Evolutionary conservation across 2,888 invertebrate genomes (phyloP), one percentile per base, ranked within the genome.

Genomic region (Cryptocephalus moraei): DNA sequence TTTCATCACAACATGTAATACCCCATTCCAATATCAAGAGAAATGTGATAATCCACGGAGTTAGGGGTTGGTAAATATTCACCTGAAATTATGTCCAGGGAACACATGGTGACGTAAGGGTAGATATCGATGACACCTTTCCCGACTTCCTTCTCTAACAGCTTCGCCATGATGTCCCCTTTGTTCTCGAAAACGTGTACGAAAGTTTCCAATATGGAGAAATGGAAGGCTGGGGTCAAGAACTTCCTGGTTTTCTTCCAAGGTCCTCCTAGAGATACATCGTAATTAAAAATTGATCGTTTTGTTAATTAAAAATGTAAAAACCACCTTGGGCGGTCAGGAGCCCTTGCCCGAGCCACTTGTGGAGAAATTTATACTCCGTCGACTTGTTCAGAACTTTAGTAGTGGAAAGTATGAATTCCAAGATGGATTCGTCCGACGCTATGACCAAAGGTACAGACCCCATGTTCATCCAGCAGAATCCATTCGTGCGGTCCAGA

Each of bases 141-240:
- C 22, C 67, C 57, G 0, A 67, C 65, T 48, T 66, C 57, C 12
- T 55, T 43, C 32, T 61, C 61, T 14, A 87, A 64, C 56, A 79
- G 78, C 1, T 76, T 63, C 0, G 78, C 65, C 47, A 88, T 69
- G 13, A 79, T 70, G 38, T 70, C 66, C 13, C 77, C 73, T 51
- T 84, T 81, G 47, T 76, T 76, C 57, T 84, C 78, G 61, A 88
- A 86, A 0, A 83, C 76, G 8, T 79, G 78, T 8, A 84, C 65
- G 65, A 86, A 87, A 56, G 82, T 78, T 60, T 85, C 81, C 45
- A 88, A 66, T 49, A 87, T 85, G 59, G 81, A 81, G 62, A 86
- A 87, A 67, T 89, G 88, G 66, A 87, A 89, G 0, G 87, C 78
- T 1, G 87, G 86, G 0, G 87, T 87, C 42, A 88, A 67, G 51